phyloP scores from a whole-genome alignment of 2,888 invertebrate species.

The Lasioglossum malachurum region DNA sequence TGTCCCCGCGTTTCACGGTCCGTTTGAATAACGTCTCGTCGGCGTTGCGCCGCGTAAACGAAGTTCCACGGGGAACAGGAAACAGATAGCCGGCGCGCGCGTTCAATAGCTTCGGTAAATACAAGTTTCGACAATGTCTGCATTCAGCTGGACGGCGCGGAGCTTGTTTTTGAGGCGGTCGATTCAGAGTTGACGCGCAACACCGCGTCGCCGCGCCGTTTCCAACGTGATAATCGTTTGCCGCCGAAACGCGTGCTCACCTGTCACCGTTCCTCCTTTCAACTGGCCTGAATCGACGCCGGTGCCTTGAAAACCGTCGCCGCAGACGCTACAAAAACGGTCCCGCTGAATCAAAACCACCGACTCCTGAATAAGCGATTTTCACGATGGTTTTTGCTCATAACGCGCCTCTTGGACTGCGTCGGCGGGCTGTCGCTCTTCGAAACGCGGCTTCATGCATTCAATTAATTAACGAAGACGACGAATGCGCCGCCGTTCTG shows the following conservation, averaged over 20 bases:
- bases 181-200: constrained; percentile 40
- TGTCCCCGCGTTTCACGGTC: constrained; percentile 32
- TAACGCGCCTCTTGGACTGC: neutral
- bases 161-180: constrained; percentile 50
- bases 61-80: constrained; percentile 38
- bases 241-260: constrained; percentile 39
- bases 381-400: neutral
- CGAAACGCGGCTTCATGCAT: neutral
- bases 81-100: constrained; percentile 48
- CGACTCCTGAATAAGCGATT: constrained; percentile 21
- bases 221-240: constrained; percentile 61
- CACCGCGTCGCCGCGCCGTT: neutral
- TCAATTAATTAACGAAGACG: neutral
- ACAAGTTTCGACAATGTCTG: constrained; percentile 54
- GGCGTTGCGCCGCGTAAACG: constrained; percentile 43
- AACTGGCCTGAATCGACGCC: constrained; percentile 34
- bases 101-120: constrained; percentile 60
- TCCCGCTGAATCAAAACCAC: constrained; percentile 48
- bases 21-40: constrained; percentile 36
- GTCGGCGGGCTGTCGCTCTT: neutral
- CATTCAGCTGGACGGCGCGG: constrained; percentile 37
- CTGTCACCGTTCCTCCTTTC: constrained; percentile 38
- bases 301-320: constrained; percentile 50
- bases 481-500: neutral
- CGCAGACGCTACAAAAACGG: constrained; percentile 22